Conservation (phyloP, 2,888 invertebrate species). For the Archips crataeganus region DNA sequence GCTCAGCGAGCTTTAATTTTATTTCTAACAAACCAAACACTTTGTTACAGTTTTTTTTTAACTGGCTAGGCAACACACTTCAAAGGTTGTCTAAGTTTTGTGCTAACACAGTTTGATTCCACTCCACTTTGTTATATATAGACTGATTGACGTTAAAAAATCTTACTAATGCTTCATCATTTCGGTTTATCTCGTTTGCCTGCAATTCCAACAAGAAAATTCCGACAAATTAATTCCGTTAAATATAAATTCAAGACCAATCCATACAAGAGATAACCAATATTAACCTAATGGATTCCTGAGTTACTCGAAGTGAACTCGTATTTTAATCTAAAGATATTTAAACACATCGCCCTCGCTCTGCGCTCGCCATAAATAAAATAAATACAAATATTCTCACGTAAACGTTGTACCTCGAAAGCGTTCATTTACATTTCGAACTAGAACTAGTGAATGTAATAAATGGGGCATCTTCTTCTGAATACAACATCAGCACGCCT, state of each 20-base stretch:
- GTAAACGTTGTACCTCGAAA: slow-evolving; percentile 81
- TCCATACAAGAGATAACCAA: slow-evolving; percentile 74
- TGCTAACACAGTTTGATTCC: too few relatives aligned
- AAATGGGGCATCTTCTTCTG: slow-evolving; percentile 80
- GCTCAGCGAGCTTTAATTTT: background rate
- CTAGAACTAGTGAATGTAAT: slow-evolving; percentile 72
- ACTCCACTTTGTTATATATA: background rate
- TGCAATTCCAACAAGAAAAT: slow-evolving; percentile 49
- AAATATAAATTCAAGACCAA: slow-evolving; percentile 59
- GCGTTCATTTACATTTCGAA: slow-evolving; percentile 80
- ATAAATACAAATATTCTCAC: slow-evolving; percentile 86
- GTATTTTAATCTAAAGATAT: slow-evolving; percentile 83
- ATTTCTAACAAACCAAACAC: background rate
- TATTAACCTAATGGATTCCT: slow-evolving; percentile 79
- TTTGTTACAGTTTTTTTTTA: background rate
- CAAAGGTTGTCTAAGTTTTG: too few relatives aligned
- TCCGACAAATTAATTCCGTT: slow-evolving; percentile 64
- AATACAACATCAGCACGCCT: slow-evolving; percentile 72
- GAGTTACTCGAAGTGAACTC: slow-evolving; percentile 74
- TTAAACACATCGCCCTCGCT: slow-evolving; percentile 82
- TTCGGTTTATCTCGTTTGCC: slow-evolving; percentile 11
- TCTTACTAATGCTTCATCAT: background rate
- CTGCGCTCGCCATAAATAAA: slow-evolving; percentile 82
- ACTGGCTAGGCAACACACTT: too few relatives aligned
- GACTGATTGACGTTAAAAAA: background rate